Percentiles rank a stretch among this genome's conserved stretches.
phyloP scores from a whole-genome alignment of 1,140 invertebrate genomes.

The Caenorhabditis inopinata region DNA sequence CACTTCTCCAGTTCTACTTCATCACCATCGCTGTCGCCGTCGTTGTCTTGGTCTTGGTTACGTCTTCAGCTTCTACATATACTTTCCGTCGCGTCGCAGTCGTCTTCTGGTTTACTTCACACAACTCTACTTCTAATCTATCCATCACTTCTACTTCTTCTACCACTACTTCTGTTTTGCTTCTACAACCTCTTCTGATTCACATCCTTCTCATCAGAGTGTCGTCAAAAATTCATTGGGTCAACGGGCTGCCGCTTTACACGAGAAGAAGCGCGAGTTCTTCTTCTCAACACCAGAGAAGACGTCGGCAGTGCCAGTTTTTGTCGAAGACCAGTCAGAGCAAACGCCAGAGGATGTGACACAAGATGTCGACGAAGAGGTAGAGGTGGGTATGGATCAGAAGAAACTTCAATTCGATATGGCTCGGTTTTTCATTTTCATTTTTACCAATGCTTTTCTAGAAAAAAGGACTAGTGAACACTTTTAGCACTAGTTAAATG shows the following conservation, averaged over 20 bases:
- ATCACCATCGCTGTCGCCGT: background rate
- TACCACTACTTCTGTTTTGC: slow-evolving; percentile 13
- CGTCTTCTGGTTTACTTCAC: background rate
- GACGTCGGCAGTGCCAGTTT: background rate
- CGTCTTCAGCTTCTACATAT: no score
- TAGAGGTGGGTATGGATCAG: background rate
- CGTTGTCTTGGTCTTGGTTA: background rate
- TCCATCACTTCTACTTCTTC: background rate
- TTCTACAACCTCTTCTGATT: background rate
- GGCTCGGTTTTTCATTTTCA: background rate
- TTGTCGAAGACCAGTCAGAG: background rate
- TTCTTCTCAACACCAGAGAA: slow-evolving; percentile 16
- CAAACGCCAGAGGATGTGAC: background rate
- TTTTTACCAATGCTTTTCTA: no score
- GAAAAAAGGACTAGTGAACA: no score
- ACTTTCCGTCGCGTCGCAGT: background rate
- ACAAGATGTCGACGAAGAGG: background rate
- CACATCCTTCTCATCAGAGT: background rate
- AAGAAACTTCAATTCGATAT: background rate
- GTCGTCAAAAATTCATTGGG: background rate
- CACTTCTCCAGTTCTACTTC: background rate
- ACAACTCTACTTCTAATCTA: background rate
- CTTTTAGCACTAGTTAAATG: no score
- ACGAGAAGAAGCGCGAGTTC: slow-evolving; percentile 18
- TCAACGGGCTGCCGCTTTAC: background rate